Base-by-base conservation (phyloP, 2,888 invertebrate genomes). In the Hyalella azteca region DNA sequence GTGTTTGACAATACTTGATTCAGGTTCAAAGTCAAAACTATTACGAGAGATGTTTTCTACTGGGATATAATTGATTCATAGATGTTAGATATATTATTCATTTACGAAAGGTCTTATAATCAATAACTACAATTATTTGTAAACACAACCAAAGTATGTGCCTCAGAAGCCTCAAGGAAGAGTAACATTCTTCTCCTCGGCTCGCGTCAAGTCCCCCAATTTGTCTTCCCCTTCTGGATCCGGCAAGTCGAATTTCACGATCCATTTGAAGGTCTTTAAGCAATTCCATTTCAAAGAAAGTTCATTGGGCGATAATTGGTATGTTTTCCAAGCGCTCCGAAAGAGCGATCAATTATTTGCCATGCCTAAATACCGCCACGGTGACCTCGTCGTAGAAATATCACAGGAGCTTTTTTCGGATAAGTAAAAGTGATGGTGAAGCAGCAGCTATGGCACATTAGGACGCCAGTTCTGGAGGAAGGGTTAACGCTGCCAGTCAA, bases 281-380 rank as follows among this genome's bases (percentile, higher is more conserved):
- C 75, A 75, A 75, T 75, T 75, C 75, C 40, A 75, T 75, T 75
- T 75, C 75, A 75, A 75, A 75, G 75, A 75, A 75, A 75, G 40
- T 75, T 75, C 75, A 75, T 75, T 41, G 75, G 45, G 45, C 75
- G 75, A 75, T 75, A 75, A 75, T 75, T 75, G 75, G 41, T 45
- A 29, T 45, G 75, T 75, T 75, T 75, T 75, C 75, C 39, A n/a
- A 36, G 66, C 36, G 26, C 54, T 54, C 26, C 26, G 22, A 22
- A 22, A 2, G 0, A 29, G 54, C 22, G 54, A 54, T 54, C 54
- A 54, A 9, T 54, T 54, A 26, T 54, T 54, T 29, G 54, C 54
- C 54, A 54, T 29, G 54, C 26, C 13, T 54, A 54, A 54, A 26
- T 26, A 26, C 11, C 54, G 11, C 19, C 11, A 26, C 29, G 54